These are phyloP conservation scores for Uromys caudimaculatus DNA, from an alignment of 2,797 vertebrate genomes.

Conservation along the genomic window DNA sequence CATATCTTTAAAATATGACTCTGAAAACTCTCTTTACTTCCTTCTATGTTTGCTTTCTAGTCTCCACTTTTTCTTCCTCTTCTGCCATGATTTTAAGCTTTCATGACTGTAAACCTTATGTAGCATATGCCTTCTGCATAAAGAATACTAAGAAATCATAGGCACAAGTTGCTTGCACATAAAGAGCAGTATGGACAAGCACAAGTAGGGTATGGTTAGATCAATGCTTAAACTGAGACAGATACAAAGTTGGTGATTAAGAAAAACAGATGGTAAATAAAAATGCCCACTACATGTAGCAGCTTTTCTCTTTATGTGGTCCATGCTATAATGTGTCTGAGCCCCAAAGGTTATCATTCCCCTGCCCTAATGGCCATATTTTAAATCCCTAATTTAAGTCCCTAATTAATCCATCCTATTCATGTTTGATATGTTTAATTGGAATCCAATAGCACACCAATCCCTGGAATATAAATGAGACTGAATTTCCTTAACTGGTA, in stretches of 20 bases:
- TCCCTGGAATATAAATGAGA: neutral
- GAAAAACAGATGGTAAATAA: neutral
- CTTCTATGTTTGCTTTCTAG: neutral
- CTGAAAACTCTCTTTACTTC: neutral
- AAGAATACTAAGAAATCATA: neutral
- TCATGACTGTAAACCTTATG: neutral
- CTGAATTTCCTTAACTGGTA: constrained; percentile 34
- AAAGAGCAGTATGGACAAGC: neutral
- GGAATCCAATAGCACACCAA: neutral
- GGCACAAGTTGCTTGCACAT: neutral
- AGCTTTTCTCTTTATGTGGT: neutral
- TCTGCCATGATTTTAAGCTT: neutral
- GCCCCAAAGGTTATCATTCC: neutral
- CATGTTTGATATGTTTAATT: constrained; percentile 43
- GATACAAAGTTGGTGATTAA: neutral
- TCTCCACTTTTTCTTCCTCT: neutral
- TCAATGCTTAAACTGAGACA: neutral
- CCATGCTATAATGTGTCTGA: neutral
- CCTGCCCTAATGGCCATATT: neutral
- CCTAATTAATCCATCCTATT: neutral
- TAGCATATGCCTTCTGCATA: neutral
- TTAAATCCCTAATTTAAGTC: neutral
- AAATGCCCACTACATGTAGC: neutral
- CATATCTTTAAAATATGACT: neutral
- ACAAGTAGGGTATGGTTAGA: neutral